Evolutionary conservation across 1,140 invertebrate genomes (phyloP), one percentile per base, ranked within the genome.

Genomic region (Drosophila ficusphila): DNA sequence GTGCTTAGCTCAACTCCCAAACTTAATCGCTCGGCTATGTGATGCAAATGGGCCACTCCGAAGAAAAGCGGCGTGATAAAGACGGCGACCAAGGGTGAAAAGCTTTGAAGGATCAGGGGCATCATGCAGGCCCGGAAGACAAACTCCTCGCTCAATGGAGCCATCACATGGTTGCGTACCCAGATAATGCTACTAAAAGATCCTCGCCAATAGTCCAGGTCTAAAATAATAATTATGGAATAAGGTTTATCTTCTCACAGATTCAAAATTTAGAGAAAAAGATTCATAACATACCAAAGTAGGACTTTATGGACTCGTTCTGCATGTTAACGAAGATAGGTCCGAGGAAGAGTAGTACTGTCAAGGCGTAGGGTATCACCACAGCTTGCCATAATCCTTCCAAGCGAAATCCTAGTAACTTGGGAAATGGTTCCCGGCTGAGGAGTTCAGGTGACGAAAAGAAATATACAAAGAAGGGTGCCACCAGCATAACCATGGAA

Each of bases 81-180:
- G 39, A 98, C 94, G 5, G 97, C 95, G 52, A 93, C 94, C 4
- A 94, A 91, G 2, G 95, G 95, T n/a, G 93, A 92, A 76, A 97
- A 95, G 90, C 95, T 96, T 86, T 97, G 96, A 57, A 98, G 91
- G 8, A 99, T 92, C 12, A 98, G 91, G 19, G 97, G 97, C 90
- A 99, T 92, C 96, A 99, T 98, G 90, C 97, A 99, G 0, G 97
- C 97, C 74, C 98, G 93, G 91, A 97, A 98, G 3, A 97, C 97
- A 92, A 98, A 98, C 91, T 99, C 98, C 92, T 99, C 98, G 58
- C 97, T 97, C 23, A 99, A 90, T 8, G 98, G 98, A 8, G 97
- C 98, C 73, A 98, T 96, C 29, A 99, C 91, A 90, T 97, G 95
- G 91, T 97, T 98, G 70, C 97, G 93, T 74, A 97, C 93, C 97